These are phyloP conservation scores for Drosophila nr. fundita DNA, from an alignment of 2,888 invertebrate genomes.

Conservation along the genomic window DNA sequence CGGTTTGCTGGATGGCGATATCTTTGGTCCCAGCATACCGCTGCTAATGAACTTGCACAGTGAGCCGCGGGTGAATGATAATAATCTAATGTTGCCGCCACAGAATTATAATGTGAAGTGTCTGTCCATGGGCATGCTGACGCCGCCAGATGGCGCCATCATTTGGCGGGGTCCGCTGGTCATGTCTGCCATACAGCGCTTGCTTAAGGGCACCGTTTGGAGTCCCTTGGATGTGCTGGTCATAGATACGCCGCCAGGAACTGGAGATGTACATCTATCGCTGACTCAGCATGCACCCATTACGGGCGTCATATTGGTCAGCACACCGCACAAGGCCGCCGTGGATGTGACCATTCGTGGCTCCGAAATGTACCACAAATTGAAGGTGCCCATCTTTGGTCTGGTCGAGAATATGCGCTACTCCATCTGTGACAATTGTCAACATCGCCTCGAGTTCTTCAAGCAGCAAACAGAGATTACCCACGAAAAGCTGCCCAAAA, in stretches of 20 bases:
- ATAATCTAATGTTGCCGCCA: slow-evolving; percentile 93
- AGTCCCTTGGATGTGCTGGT: slow-evolving; percentile 94
- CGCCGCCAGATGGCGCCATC: slow-evolving; percentile 93
- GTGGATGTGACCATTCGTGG: slow-evolving; percentile 94
- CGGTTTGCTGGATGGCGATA: slow-evolving; percentile 96
- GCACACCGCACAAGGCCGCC: slow-evolving; percentile 96
- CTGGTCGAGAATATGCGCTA: slow-evolving; percentile 96
- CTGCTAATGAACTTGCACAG: slow-evolving; percentile 97
- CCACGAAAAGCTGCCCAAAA: slow-evolving; percentile 85
- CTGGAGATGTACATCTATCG: slow-evolving; percentile 97
- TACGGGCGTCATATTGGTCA: slow-evolving; percentile 94
- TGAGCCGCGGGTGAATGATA: slow-evolving; percentile 90
- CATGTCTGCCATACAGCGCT: slow-evolving; percentile 95
- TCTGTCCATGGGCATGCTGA: slow-evolving; percentile 97
- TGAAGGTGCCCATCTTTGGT: slow-evolving; percentile 94
- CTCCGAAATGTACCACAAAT: slow-evolving; percentile 93
- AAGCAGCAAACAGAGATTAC: slow-evolving; percentile 84
- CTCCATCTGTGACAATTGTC: slow-evolving; percentile 91
- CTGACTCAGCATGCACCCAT: slow-evolving; percentile 95
- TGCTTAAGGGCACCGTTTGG: slow-evolving; percentile 95
- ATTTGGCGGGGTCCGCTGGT: slow-evolving; percentile 99
- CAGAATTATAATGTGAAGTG: slow-evolving; percentile 97
- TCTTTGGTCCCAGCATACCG: slow-evolving; percentile 97
- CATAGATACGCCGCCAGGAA: slow-evolving; percentile 98
- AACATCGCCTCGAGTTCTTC: slow-evolving; percentile 90